Evolutionary conservation across 2,113 vertebrate genomes (phyloP).

Genomic region (Oryzias curvinotus): DNA sequence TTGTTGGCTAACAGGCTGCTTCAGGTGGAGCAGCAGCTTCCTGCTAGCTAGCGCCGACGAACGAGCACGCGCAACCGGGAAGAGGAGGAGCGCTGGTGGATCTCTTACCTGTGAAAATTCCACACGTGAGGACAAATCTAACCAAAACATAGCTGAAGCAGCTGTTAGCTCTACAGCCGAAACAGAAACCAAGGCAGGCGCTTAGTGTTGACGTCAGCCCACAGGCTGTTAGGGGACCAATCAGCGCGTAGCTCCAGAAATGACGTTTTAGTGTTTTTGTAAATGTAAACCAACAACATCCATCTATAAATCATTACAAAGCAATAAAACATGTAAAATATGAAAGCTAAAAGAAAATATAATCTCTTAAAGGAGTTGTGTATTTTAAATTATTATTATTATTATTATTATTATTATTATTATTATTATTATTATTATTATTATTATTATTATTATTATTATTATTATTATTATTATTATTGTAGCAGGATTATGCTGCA

Average conservation of each 20-base stretch:
- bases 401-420: too few species aligned
- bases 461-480: too few species aligned
- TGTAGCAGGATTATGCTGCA: too few species aligned
- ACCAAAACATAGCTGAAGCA: conserved; percentile 55
- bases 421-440: too few species aligned
- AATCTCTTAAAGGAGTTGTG: too few species aligned
- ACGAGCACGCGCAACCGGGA: not conserved
- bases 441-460: too few species aligned
- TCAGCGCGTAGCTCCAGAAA: not conserved
- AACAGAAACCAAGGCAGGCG: conserved; percentile 70
- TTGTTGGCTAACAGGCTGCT: conserved; percentile 40
- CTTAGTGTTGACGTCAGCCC: conserved; percentile 65
- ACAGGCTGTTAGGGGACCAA: conserved; percentile 23
- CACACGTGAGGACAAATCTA: conserved; percentile 42
- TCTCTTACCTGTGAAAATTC: conserved; percentile 59
- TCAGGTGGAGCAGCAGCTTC: conserved; percentile 3
- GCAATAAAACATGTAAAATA: not conserved
- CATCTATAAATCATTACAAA: not conserved
- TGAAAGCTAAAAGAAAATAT: not conserved
- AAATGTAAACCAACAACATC: not conserved
- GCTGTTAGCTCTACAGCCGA: conserved; percentile 59
- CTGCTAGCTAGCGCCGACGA: not conserved
- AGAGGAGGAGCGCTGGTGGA: not conserved
- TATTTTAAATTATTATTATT: too few species aligned
- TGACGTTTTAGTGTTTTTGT: not conserved